Base-by-base conservation (phyloP, 2,113 vertebrate genomes). In the Eurypyga helias region DNA sequence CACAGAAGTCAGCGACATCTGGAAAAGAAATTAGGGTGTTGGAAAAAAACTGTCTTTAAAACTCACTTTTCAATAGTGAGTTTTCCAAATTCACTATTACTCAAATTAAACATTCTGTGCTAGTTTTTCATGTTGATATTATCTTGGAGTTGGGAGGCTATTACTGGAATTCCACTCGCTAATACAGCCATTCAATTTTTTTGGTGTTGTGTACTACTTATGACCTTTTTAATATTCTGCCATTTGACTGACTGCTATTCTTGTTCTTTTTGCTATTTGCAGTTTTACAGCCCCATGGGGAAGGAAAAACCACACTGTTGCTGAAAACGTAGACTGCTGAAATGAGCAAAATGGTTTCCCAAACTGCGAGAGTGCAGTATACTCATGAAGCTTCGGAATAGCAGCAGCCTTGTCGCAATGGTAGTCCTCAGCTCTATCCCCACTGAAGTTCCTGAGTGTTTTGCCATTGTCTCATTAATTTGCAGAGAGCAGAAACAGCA, bases 181-280 rank as follows among this genome's bases (percentile, higher is more conserved):
- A 41, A 65, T 58, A 49, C 77, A 86, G 43, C 60, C 75, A n/a
- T 83, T 66, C 49, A 14, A 24, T 70, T 93, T 66, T 83, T 92
- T 85, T 69, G 80, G 49, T 65, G 57, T 36, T 19, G 14, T 87
- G 73, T 52, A 69, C 62, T 88, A 46, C 52, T 60, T 45, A 33
- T 67, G 80, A 93, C 65, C 89, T 95, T 96, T 93, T 81, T 31
- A 93, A 75, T 94, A 94, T 93, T 96, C 95, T 76, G 38, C 43
- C 76, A 31, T 60, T 92, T 85, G 61, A 61, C 64, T 77, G 49
- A 33, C 71, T 94, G 66, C 51, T 94, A 8, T 80, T 87, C 88
- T 95, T 80, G 34, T 54, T 90, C 78, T 58, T 96, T 90, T 45
- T 92, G 73, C 67, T 92, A 18, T 87, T 95, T 87, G n/a, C 41